phyloP scores from a whole-genome alignment of 2,797 vertebrate species.

The Acridotheres tristis region DNA sequence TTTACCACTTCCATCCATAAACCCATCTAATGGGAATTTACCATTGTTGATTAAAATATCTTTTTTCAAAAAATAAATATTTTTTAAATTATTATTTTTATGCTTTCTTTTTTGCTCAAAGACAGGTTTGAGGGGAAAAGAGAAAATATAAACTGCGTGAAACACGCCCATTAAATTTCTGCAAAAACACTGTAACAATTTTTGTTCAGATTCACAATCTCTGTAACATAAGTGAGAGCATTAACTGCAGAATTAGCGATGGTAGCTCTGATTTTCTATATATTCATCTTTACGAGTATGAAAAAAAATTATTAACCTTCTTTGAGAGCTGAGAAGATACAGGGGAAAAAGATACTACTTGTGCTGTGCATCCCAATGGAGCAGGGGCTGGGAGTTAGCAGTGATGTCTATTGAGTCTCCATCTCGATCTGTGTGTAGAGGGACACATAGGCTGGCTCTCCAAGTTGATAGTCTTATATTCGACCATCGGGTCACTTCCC shows the following conservation, averaged over 20 bases:
- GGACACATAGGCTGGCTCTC: not conserved
- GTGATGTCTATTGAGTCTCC: not conserved
- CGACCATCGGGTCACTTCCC: not conserved
- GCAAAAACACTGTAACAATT: not conserved
- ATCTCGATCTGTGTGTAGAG: not conserved
- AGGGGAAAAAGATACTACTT: not conserved
- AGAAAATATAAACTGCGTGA: not conserved
- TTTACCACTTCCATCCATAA: constrained; percentile 14
- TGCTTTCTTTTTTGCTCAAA: not conserved
- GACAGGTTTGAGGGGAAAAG: not conserved
- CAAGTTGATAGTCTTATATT: not conserved
- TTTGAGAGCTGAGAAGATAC: not conserved
- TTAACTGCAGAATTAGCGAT: not conserved
- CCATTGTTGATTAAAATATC: not conserved
- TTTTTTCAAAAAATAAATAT: not conserved
- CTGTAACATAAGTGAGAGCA: not conserved
- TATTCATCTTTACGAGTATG: not conserved
- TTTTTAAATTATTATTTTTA: not conserved
- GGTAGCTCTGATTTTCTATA: not conserved
- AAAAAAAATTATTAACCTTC: not conserved
- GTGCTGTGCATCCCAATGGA: not conserved
- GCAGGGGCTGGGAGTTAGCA: not conserved
- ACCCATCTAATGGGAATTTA: not conserved
- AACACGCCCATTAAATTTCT: not conserved
- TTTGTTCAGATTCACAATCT: not conserved